Base-by-base conservation (phyloP, 2,113 vertebrate genomes). In the Mesocricetus auratus region DNA sequence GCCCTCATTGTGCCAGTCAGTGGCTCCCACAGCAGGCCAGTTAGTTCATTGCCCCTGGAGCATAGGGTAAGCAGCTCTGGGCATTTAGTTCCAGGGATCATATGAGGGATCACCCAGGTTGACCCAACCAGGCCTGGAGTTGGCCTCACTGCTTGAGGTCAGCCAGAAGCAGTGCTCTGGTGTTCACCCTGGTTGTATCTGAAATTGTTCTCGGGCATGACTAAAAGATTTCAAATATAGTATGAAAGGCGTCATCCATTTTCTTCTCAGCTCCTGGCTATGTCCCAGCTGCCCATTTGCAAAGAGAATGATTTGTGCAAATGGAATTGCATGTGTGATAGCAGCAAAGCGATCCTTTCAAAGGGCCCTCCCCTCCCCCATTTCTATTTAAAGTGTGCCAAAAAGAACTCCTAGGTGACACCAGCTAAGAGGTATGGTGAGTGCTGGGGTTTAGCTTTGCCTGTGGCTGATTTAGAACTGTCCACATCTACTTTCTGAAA, bases 251-350 rank as follows among this genome's bases (percentile, higher is more conserved):
- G 5, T 7, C 24, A 2, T 86, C 60, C 66, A 11, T 62, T 91
- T 81, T 36, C 60, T 71, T 86, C 92, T 93, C 62, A 71, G 36
- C 42, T 33, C 42, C 89, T 97, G 77, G 74, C 29, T 78, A 82
- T 89, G 68, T 12, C 29, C 21, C 74, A 93, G 29, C 24, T 66
- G 24, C 29, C 36, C 39, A 78, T 92, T 94, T 97, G 53, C 86
- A 83, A 94, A 94, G 94, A 47, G 88, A 92, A 26, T 47, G 75
- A 24, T 62, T 62, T 92, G 16, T 45, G 50, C 33, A 71, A 75
- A 66, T 29, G 39, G 45, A 79, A 73, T 36, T 22, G 7, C 3
- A 79, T 71, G 36, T 56, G 26, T 85, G 53, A n/a, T 13, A 56
- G 82, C 47, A 79, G 56, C 56, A 83, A 78, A 82, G 50, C 50